A percentile compares a stretch with the other conserved stretches of the same genome.
phyloP scores from a whole-genome alignment of 1,140 invertebrate genomes.

The Bombyx mandarina region DNA sequence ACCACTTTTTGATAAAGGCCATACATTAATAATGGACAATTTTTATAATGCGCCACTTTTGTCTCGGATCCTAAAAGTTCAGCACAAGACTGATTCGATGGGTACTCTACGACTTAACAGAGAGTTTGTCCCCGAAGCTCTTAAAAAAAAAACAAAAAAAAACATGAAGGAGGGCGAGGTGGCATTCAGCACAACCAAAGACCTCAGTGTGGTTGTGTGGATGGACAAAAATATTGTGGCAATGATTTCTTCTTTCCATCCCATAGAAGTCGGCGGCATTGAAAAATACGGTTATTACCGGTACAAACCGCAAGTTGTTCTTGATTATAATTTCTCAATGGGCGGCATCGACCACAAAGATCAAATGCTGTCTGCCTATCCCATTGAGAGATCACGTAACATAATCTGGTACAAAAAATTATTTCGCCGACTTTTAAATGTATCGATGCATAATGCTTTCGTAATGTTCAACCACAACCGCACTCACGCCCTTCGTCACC shows the following conservation, averaged over 20 bases:
- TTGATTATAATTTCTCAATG: conserved; percentile 13
- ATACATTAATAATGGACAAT: conserved; percentile 10
- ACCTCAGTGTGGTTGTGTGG: conserved; percentile 15
- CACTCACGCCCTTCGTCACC: not conserved
- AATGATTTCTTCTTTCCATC: conserved; percentile 13
- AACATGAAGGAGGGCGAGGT: conserved; percentile 15
- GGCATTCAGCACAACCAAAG: conserved; percentile 11
- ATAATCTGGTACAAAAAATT: not conserved
- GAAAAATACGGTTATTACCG: conserved; percentile 10
- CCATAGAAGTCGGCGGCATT: conserved; percentile 3
- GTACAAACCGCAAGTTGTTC: conserved; percentile 12
- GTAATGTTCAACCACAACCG: not conserved
- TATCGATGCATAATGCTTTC: not conserved
- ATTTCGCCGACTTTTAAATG: not conserved
- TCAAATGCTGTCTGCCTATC: conserved; percentile 10
- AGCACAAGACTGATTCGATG: conserved; percentile 15
- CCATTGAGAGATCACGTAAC: conserved; percentile 7
- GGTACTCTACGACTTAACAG: conserved; percentile 15
- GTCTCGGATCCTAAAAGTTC: conserved; percentile 5
- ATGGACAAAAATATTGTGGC: conserved; percentile 11
- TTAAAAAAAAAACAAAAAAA: conserved; percentile 10
- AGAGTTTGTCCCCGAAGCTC: conserved; percentile 9
- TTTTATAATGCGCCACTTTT: too few relatives aligned
- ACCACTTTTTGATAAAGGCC: conserved; percentile 12
- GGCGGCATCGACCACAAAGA: conserved; percentile 16